These are phyloP conservation scores for Setophaga kirtlandii DNA, from an alignment of 2,113 vertebrate species.

Conservation along the genomic window DNA sequence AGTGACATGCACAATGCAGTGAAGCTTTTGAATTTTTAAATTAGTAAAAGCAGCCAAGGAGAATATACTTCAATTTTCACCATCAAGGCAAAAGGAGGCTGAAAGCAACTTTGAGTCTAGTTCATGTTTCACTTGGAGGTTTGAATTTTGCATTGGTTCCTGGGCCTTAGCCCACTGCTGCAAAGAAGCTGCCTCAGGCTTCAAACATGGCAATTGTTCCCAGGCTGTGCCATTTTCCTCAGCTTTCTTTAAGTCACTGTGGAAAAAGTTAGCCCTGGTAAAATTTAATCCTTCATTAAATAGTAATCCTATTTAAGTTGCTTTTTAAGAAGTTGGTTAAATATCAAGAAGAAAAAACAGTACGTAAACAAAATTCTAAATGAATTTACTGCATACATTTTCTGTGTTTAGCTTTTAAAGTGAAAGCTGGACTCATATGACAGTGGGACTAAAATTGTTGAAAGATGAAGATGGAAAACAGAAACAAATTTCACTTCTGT, in stretches of 20 bases:
- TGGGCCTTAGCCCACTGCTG: neutral
- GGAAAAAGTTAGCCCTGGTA: neutral
- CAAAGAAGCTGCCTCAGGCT: neutral
- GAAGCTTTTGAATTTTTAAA: slow-evolving; percentile 61
- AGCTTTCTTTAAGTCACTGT: neutral
- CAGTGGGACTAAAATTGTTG: neutral
- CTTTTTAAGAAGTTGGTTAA: neutral
- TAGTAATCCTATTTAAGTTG: neutral
- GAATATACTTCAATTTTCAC: slow-evolving; percentile 35
- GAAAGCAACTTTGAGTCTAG: neutral
- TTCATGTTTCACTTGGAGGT: neutral
- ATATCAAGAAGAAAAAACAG: neutral
- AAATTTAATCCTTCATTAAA: slow-evolving; percentile 20
- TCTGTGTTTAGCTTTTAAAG: neutral
- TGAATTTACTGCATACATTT: neutral
- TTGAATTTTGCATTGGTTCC: slow-evolving; percentile 10
- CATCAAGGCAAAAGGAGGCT: neutral
- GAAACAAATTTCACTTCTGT: neutral
- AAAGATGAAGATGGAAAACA: neutral
- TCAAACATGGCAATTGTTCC: neutral
- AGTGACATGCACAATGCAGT: slow-evolving; percentile 41
- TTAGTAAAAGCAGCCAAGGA: slow-evolving; percentile 2
- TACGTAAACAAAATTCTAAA: neutral
- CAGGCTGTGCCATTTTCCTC: neutral
- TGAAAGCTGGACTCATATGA: neutral